Conservation (phyloP, 2,888 invertebrate species). For the Tortricodes alternella region DNA sequence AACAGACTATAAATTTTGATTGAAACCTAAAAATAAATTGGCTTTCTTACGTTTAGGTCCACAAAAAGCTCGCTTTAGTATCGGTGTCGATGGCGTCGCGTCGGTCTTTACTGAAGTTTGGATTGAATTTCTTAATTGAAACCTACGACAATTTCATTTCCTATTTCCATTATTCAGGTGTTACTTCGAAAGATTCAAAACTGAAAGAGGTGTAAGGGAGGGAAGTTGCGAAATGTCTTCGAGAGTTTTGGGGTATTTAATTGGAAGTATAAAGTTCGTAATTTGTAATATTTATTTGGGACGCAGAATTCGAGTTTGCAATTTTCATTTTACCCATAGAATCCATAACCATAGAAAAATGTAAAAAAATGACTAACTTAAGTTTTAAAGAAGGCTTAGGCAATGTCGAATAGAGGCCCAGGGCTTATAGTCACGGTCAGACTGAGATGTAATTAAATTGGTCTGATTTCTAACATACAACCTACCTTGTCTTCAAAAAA, state of each 20-base stretch:
- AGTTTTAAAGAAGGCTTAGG: no score
- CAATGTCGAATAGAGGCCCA: no score
- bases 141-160: slow-evolving; percentile 23
- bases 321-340: no score
- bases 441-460: no score
- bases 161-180: slow-evolving; percentile 30
- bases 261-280: not conserved
- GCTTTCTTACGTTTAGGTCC: slow-evolving; percentile 1
- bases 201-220: slow-evolving; percentile 7
- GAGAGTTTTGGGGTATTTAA: not conserved
- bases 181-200: slow-evolving; percentile 23
- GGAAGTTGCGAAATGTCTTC: not conserved
- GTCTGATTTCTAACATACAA: no score
- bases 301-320: no score
- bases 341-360: no score
- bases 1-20: slow-evolving; percentile 3
- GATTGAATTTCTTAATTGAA: slow-evolving; percentile 30
- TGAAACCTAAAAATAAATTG: slow-evolving; percentile 15
- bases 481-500: no score
- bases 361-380: no score
- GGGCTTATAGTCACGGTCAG: no score
- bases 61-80: slow-evolving; percentile 3
- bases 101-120: slow-evolving; percentile 16
- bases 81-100: not conserved
- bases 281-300: no score